phyloP scores from a whole-genome alignment of 2,888 invertebrate genomes.

The Epinotia demarniana region DNA sequence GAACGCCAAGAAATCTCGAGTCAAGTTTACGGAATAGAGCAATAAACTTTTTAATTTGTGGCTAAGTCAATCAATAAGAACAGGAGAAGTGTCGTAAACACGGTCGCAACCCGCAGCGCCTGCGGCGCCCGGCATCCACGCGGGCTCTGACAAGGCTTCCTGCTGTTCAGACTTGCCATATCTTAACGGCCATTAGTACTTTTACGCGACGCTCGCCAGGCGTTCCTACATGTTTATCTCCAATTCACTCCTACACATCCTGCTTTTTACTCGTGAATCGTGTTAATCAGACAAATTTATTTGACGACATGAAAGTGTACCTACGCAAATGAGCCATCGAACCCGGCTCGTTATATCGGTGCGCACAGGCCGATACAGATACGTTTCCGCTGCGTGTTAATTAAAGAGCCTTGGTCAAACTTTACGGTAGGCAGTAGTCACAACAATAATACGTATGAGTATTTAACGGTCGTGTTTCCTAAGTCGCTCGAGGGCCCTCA shows the following conservation, averaged over 20 bases:
- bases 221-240: slow-evolving; percentile 73
- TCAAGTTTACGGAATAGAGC: slow-evolving; percentile 54
- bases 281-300: slow-evolving; percentile 77
- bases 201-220: slow-evolving; percentile 73
- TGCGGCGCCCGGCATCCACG: slow-evolving; percentile 53
- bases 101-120: slow-evolving; percentile 59
- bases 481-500: slow-evolving; percentile 59
- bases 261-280: slow-evolving; percentile 77
- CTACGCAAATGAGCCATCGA: slow-evolving; percentile 63
- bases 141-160: slow-evolving; percentile 69
- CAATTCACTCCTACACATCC: slow-evolving; percentile 80
- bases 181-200: slow-evolving; percentile 75
- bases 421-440: slow-evolving; percentile 73
- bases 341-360: slow-evolving; percentile 52
- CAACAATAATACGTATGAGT: slow-evolving; percentile 68
- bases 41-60: slow-evolving; percentile 71
- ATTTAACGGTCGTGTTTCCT: slow-evolving; percentile 65
- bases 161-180: slow-evolving; percentile 72
- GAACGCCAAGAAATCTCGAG: slow-evolving; percentile 43
- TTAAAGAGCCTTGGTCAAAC: slow-evolving; percentile 68
- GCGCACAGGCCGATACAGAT: slow-evolving; percentile 55
- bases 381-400: slow-evolving; percentile 69
- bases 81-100: slow-evolving; percentile 71
- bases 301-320: slow-evolving; percentile 62
- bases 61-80: slow-evolving; percentile 70